These are phyloP conservation scores for Pogonocichla stellata DNA, from an alignment of 2,113 vertebrate genomes.

Conservation along the genomic window DNA sequence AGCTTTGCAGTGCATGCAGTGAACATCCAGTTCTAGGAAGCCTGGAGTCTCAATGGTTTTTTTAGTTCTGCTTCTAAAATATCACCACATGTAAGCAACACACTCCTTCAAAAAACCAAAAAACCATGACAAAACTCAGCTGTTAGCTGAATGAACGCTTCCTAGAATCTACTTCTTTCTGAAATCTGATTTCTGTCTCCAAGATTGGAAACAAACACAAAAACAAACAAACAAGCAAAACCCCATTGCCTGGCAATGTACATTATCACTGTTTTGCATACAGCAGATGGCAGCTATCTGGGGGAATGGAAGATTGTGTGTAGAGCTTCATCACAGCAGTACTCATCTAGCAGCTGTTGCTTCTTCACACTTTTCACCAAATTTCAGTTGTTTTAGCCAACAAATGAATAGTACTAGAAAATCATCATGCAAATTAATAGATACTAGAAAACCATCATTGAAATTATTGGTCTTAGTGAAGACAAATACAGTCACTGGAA, in stretches of 20 bases:
- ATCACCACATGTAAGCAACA: background rate
- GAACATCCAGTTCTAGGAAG: background rate
- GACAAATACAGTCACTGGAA: background rate
- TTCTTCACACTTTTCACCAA: slow-evolving; percentile 70
- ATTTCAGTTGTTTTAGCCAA: slow-evolving; percentile 52
- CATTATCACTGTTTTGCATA: slow-evolving; percentile 88
- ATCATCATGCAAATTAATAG: slow-evolving; percentile 34
- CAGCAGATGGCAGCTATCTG: slow-evolving; percentile 90
- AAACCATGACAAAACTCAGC: background rate
- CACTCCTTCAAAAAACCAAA: background rate
- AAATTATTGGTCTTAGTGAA: slow-evolving; percentile 12
- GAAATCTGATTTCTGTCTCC: slow-evolving; percentile 17
- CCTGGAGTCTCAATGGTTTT: background rate
- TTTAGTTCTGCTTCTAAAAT: background rate
- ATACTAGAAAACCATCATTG: slow-evolving; percentile 31
- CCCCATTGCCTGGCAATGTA: slow-evolving; percentile 79
- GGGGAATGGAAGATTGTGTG: slow-evolving; percentile 74
- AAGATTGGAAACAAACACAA: background rate
- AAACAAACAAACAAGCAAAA: slow-evolving; percentile 32
- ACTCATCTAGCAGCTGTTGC: slow-evolving; percentile 89
- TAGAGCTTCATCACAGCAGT: slow-evolving; percentile 68
- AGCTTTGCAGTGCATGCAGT: background rate
- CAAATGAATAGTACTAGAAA: slow-evolving; percentile 19
- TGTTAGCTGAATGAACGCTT: background rate
- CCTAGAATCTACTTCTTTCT: background rate